Evolutionary conservation across 2,113 vertebrate genomes (phyloP).

Genomic region (Neolamprologus kungweensis): DNA sequence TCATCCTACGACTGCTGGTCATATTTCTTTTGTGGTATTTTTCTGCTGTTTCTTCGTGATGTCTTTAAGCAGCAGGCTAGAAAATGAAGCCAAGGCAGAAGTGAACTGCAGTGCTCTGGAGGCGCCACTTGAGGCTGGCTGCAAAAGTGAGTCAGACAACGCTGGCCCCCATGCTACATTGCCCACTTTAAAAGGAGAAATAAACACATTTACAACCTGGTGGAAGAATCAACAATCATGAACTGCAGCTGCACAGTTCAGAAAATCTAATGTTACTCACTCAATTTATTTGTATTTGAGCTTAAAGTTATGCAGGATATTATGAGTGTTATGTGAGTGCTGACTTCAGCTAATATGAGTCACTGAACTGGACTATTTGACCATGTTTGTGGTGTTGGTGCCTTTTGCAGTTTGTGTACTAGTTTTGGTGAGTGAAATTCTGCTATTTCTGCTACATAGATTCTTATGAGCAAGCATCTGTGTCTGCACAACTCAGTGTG

Average conservation of each 20-base stretch:
- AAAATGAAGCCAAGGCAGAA: neutral
- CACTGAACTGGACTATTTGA: neutral
- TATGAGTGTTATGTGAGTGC: neutral
- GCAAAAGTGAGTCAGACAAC: neutral
- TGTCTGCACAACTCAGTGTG: neutral
- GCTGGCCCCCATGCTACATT: neutral
- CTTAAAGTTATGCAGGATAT: neutral
- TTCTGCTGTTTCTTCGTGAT: neutral
- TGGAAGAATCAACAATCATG: neutral
- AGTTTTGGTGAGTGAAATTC: neutral
- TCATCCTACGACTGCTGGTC: neutral
- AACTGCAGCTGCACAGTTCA: neutral
- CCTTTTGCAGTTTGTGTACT: neutral
- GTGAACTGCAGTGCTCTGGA: neutral
- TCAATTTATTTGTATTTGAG: neutral
- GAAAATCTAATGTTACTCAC: neutral
- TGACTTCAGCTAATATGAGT: neutral
- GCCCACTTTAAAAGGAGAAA: neutral
- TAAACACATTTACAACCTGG: neutral
- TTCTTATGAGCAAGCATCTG: neutral
- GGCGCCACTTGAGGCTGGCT: neutral
- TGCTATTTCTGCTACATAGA: neutral
- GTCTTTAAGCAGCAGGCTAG: neutral
- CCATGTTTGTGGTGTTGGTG: neutral
- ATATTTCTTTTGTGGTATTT: neutral